Base-by-base conservation (phyloP, 2,113 vertebrate species). In the Ciconia maguari region DNA sequence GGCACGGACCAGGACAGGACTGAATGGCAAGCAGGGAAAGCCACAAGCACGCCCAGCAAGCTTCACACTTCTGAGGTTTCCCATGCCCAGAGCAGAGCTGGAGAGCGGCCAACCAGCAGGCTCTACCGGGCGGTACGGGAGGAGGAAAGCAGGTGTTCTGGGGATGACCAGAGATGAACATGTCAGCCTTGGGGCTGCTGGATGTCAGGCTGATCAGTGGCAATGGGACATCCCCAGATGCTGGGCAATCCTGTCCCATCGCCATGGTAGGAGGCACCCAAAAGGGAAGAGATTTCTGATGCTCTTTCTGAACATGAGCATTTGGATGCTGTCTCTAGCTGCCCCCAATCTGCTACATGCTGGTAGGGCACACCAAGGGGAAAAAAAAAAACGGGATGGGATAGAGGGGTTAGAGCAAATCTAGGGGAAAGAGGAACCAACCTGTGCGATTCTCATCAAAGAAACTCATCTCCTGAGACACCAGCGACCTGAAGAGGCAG, bases 371-470 rank as follows among this genome's bases (percentile, higher is more conserved):
- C 87, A 46, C 38, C 49, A 30, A 27, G 41, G 78, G 76, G n/a
- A 26, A 64, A 57, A 72, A 57, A 48, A 10, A 38, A 38, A 38
- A 38, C 0, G 1, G 78, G 41, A 27, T 4, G 46, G 93, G 42
- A 14, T 5, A 49, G 76, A 85, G n/a, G 32, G 18, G 13, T 52
- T 29, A 48, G 54, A 77, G 25, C 42, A 57, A n/a, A 48, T 61
- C 68, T 0, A 0, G 38, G 44, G 7, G 2, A 61, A 82, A 72
- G 26, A 79, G 48, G 85, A 51, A 94, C 97, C 96, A 84, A 99
- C 99, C 99, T 98, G 99, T 99, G 84, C 99, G 99, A 86, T 99
- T 99, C 88, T 99, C 98, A 20, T 99, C 99, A 95, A 99, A 99
- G 98, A 99, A 99, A 83, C 97, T 99, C 32, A 99, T 99, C 92